phyloP scores from a whole-genome alignment of 2,797 vertebrate species.

The Decapterus maruadsi region DNA sequence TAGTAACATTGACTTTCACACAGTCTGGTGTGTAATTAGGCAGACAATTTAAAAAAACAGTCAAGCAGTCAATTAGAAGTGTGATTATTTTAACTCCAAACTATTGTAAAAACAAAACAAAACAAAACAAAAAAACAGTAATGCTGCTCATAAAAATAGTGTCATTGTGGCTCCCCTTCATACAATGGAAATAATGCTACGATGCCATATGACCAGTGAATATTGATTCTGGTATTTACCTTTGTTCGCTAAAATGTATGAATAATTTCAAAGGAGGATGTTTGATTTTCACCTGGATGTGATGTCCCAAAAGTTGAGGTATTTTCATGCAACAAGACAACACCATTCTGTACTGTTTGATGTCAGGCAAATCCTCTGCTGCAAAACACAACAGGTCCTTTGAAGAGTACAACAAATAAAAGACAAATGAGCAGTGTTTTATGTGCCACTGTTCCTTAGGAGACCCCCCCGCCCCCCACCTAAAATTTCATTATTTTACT shows the following conservation, averaged over 20 bases:
- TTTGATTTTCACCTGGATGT: background rate
- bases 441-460: background rate
- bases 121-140: no score
- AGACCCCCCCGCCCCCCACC: background rate
- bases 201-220: no score
- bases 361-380: background rate
- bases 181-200: background rate
- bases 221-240: background rate
- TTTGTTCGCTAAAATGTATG: background rate
- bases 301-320: background rate
- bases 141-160: background rate
- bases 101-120: background rate
- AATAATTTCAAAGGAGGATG: background rate
- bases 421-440: background rate
- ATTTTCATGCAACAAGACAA: background rate
- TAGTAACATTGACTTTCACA: no score
- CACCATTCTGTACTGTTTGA: background rate
- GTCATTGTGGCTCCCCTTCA: background rate
- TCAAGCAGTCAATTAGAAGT: background rate
- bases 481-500: background rate
- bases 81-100: background rate
- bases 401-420: background rate
- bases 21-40: no score
- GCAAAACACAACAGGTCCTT: background rate
- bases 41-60: background rate